Percentiles rank a stretch among this genome's conserved stretches.
Conservation (phyloP, 2,113 vertebrate genomes). For the Vanacampus margaritifer region DNA sequence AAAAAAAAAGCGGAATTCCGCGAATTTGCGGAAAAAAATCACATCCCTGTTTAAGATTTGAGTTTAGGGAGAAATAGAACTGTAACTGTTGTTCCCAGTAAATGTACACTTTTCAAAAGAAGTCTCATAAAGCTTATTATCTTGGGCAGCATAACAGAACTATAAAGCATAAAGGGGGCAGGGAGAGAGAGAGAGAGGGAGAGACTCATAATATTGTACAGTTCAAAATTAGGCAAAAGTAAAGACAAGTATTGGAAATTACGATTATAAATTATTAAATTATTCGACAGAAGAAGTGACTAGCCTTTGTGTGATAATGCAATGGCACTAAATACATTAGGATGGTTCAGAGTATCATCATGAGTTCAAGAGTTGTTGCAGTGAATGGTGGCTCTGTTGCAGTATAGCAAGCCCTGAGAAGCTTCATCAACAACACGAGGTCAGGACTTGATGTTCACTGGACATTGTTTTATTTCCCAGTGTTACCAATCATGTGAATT, state of each 20-base stretch:
- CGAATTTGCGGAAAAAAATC: too few relatives aligned
- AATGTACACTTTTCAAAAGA: too few relatives aligned
- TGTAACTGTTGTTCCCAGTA: too few relatives aligned
- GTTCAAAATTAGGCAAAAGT: background rate
- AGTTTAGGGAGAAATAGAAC: too few relatives aligned
- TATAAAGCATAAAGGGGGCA: too few relatives aligned
- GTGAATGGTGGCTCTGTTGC: constrained; percentile 58
- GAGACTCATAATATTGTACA: background rate
- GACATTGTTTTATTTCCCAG: constrained; percentile 37
- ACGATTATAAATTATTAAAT: too few relatives aligned
- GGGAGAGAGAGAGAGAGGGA: too few relatives aligned
- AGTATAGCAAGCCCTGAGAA: constrained; percentile 30
- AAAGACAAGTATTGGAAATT: background rate
- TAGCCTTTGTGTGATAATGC: background rate
- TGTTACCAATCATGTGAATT: constrained; percentile 17
- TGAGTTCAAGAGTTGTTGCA: constrained; percentile 26
- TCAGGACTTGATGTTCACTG: constrained; percentile 38
- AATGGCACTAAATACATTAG: constrained; percentile 19
- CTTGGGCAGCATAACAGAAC: too few relatives aligned
- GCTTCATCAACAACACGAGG: constrained; percentile 51
- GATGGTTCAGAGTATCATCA: constrained; percentile 25
- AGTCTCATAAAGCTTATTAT: too few relatives aligned
- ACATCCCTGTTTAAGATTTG: too few relatives aligned
- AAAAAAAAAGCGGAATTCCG: too few relatives aligned
- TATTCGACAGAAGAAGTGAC: background rate